Evolutionary conservation across 2,113 vertebrate genomes (phyloP).

Genomic region (Dicentrarchus labrax): DNA sequence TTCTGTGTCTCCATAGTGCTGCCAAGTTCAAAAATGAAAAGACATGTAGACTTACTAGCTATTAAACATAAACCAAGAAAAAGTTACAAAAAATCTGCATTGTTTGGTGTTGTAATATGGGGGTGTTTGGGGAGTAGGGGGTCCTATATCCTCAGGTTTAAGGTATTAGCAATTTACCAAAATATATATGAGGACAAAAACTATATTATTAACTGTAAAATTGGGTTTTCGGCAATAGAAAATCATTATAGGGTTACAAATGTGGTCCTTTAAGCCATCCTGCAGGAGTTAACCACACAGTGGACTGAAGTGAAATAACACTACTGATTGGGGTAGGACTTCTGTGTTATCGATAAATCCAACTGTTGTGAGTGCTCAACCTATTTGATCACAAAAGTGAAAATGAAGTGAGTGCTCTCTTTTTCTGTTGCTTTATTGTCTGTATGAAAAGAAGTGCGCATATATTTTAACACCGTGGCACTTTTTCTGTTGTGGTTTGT

Average conservation of each 20-base stretch:
- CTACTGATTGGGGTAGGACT: conserved; percentile 81
- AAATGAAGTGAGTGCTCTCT: conserved; percentile 75
- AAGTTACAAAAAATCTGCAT: conserved; percentile 64
- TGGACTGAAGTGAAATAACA: conserved; percentile 69
- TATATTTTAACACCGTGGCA: conserved; percentile 73
- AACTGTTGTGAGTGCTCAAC: conserved; percentile 73
- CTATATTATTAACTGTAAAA: conserved; percentile 44
- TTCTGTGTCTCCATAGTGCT: conserved; percentile 77
- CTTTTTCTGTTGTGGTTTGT: conserved; percentile 70
- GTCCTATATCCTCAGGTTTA: conserved; percentile 82
- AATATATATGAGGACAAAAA: conserved; percentile 59
- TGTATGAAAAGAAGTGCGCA: conserved; percentile 68
- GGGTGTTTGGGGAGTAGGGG: conserved; percentile 80
- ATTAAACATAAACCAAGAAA: conserved; percentile 64
- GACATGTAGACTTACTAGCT: conserved; percentile 69
- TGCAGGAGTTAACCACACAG: conserved; percentile 64
- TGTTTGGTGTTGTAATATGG: conserved; percentile 84
- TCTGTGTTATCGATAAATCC: conserved; percentile 69
- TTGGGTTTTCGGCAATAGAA: conserved; percentile 65
- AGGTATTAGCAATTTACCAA: conserved; percentile 68
- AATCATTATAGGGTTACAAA: conserved; percentile 52
- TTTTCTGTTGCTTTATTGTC: conserved; percentile 74
- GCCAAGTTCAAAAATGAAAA: conserved; percentile 68
- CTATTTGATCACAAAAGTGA: conserved; percentile 72
- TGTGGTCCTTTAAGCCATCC: conserved; percentile 60